phyloP scores from a whole-genome alignment of 2,113 vertebrate genomes.

The Caracal caracal region DNA sequence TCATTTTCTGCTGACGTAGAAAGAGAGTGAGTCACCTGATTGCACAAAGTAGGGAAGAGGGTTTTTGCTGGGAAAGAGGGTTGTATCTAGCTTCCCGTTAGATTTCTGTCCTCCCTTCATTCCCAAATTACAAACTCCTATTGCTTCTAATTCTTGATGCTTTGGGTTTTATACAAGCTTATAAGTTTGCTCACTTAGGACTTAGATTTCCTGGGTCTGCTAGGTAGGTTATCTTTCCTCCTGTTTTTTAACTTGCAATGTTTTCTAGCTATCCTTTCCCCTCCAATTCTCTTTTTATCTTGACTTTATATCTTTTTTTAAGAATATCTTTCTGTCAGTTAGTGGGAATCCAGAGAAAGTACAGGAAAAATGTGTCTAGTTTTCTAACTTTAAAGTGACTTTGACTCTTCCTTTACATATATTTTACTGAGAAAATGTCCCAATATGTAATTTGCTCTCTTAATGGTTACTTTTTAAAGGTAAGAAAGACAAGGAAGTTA shows the following conservation, averaged over 20 bases:
- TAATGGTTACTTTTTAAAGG: conserved; percentile 19
- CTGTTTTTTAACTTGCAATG: background rate
- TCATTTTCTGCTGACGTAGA: background rate
- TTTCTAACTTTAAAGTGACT: background rate
- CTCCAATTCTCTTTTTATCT: background rate
- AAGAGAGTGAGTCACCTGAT: background rate
- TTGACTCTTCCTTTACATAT: background rate
- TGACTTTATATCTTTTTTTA: background rate
- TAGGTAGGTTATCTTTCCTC: background rate
- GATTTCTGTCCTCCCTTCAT: background rate
- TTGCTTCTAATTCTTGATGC: background rate
- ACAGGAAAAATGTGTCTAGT: background rate
- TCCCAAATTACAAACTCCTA: background rate
- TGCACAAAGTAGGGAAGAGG: background rate
- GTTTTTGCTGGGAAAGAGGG: background rate
- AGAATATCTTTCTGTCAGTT: background rate
- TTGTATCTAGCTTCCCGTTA: background rate
- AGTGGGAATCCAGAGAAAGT: conserved; percentile 1
- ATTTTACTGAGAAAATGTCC: conserved; percentile 22
- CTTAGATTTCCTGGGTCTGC: background rate
- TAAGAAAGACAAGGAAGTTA: background rate
- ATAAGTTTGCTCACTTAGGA: background rate
- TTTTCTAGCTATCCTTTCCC: background rate
- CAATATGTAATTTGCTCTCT: background rate
- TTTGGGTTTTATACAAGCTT: background rate